phyloP scores from a whole-genome alignment of 64 coral and sea anemone genomes.

The Actinia equina region DNA sequence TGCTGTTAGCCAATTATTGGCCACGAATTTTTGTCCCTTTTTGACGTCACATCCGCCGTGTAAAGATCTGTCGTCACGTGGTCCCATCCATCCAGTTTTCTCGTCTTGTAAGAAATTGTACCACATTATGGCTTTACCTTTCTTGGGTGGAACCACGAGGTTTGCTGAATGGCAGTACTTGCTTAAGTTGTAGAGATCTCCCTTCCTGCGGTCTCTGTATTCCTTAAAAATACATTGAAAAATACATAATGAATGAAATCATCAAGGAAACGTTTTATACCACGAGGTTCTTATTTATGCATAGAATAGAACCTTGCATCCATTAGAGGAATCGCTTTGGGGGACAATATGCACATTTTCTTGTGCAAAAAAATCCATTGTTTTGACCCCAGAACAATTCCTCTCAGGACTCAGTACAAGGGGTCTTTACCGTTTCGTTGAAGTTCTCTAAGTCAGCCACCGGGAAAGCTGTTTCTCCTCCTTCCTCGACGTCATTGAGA shows the following conservation, averaged over 20 bases:
- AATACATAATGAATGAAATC: too few relatives aligned
- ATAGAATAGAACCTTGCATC: too few relatives aligned
- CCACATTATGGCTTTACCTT: conserved; percentile 68
- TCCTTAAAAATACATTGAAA: not conserved
- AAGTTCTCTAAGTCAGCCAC: conserved; percentile 63
- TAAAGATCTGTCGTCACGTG: conserved; percentile 44
- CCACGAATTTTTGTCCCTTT: conserved; percentile 60
- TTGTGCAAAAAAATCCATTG: too few relatives aligned
- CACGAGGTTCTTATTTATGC: too few relatives aligned
- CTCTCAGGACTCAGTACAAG: too few relatives aligned
- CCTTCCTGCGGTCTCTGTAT: conserved; percentile 46
- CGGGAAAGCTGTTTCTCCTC: conserved; percentile 73
- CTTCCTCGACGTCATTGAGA: conserved; percentile 61
- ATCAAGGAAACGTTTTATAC: too few relatives aligned
- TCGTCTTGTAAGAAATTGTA: conserved; percentile 35
- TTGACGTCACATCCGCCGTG: conserved; percentile 65
- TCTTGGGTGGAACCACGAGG: conserved; percentile 44
- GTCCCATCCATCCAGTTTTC: conserved; percentile 57
- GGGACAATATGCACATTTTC: too few relatives aligned
- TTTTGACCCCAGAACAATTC: too few relatives aligned
- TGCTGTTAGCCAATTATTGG: conserved; percentile 63
- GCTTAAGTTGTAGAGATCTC: conserved; percentile 45
- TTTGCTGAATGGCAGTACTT: conserved; percentile 58
- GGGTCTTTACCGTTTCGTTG: conserved; percentile 66
- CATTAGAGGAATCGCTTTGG: too few relatives aligned